Conservation (phyloP, 2,113 vertebrate species). For the Mohoua ochrocephala region DNA sequence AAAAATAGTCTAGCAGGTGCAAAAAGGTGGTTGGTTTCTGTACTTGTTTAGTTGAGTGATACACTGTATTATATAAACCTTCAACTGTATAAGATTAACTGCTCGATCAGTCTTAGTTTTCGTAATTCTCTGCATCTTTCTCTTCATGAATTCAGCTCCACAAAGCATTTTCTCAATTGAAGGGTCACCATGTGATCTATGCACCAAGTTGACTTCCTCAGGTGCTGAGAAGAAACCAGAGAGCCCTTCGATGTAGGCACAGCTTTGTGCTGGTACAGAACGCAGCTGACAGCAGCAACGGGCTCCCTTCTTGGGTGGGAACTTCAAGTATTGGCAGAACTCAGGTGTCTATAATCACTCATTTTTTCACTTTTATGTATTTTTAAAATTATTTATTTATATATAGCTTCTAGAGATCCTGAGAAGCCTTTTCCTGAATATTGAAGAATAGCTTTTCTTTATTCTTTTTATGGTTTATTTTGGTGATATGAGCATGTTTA, state of each 20-base stretch:
- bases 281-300: not conserved
- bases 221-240: not conserved
- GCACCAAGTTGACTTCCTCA: not conserved
- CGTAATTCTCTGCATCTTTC: not conserved
- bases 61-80: too few species aligned
- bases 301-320: not conserved
- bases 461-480: not conserved
- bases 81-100: not conserved
- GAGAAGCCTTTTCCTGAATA: not conserved
- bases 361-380: accelerated
- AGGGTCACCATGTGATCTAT: not conserved
- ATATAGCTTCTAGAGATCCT: not conserved
- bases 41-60: not conserved
- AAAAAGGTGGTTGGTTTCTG: not conserved
- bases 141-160: not conserved
- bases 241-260: too few species aligned
- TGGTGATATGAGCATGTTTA: not conserved
- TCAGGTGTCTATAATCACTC: accelerated
- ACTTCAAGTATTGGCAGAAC: not conserved
- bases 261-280: not conserved
- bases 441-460: accelerated
- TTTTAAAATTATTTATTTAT: not conserved
- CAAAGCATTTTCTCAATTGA: not conserved
- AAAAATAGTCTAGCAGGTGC: not conserved
- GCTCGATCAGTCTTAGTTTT: not conserved